Base-by-base conservation (phyloP, 2,113 vertebrate species). In the Apus apus region DNA sequence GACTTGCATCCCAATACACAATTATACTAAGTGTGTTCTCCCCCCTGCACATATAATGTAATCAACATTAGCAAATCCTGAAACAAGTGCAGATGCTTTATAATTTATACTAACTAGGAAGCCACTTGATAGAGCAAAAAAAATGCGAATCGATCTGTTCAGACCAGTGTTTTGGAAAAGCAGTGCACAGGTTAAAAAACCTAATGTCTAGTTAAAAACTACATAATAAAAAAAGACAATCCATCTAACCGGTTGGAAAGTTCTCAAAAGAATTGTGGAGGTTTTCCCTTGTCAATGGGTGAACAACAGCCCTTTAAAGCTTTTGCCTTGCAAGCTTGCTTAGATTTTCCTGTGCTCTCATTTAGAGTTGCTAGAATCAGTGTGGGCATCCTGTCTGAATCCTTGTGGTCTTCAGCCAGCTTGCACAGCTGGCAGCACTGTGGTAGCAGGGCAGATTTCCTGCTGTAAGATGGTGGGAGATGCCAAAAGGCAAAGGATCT, bases 41-140 rank as follows among this genome's bases (percentile, higher is more conserved):
- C 11, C 3, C 25, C 12, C 11, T 8, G 9, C 66, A 18, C 27
- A 45, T 0, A 0, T 7, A 50, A 85, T 0, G 0, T 8, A 46
- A 46, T 64, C 32, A 85, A 61, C 46, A 23, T 32, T 2, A 81
- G 51, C 15, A 85, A 84, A 66, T 32, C 43, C 57, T 67, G 48
- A 82, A 87, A 9, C 5, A 21, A 58, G 17, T 4, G 34, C 34
- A 71, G 38, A 51, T 56, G 25, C 20, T 77, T 80, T 36, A 15
- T 65, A 32, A 62, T 58, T 64, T 64, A 50, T 29, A 58, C 22
- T 22, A 43, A 34, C 8, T 7, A 51, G 9, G 38, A 91, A 70
- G 51, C 8, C 36, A 36, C 64, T 83, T 73, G n/a, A 32, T 1
- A 86, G 15, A 81, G 38, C 27, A 58, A 71, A 65, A 38, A 43